Conservation (phyloP, 2,797 vertebrate genomes). For the Hypotaenidia philippensis region DNA sequence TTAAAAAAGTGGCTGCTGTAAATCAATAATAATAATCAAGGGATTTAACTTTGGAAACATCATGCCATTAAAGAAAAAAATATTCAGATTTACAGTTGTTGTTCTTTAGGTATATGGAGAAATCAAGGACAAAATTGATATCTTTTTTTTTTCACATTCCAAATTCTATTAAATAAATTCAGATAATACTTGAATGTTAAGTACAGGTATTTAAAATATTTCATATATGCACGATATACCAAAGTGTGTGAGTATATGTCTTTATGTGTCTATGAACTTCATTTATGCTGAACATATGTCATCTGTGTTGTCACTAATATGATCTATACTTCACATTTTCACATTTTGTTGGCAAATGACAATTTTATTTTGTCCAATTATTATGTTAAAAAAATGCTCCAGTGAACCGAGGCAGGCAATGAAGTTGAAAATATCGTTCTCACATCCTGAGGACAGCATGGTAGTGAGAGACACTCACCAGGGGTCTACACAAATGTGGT, state of each 20-base stretch:
- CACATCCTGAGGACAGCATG: neutral
- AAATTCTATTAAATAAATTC: neutral
- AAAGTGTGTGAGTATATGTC: neutral
- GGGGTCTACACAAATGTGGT: neutral
- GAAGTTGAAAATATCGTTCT: neutral
- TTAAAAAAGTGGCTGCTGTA: conserved; percentile 43
- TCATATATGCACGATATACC: neutral
- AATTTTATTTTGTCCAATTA: neutral
- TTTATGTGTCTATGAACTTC: neutral
- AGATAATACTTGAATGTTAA: neutral
- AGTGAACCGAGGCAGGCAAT: neutral
- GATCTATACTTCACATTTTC: neutral
- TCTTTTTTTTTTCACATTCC: neutral
- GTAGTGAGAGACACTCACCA: neutral
- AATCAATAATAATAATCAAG: conserved; percentile 66
- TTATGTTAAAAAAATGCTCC: neutral
- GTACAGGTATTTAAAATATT: neutral
- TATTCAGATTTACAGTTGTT: neutral
- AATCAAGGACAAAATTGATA: neutral
- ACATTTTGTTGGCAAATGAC: neutral
- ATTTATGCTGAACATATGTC: neutral
- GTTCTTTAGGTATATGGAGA: neutral
- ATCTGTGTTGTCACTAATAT: neutral
- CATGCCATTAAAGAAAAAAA: neutral
- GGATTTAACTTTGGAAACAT: conserved; percentile 20